Evolutionary conservation across 2,113 vertebrate genomes (phyloP).

Genomic region (Corythoichthys haematopterus): DNA sequence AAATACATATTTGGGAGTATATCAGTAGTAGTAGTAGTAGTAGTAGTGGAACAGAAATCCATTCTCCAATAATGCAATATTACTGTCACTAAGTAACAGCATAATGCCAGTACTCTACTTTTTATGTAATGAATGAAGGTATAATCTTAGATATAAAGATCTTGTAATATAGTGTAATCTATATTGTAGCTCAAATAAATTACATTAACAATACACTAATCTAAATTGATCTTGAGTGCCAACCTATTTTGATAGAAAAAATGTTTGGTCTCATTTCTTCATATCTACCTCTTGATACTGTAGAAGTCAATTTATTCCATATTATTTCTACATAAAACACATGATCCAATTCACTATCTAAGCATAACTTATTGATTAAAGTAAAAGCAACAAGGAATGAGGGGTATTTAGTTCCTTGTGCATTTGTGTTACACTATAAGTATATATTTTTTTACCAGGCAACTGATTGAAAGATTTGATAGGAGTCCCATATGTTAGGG

Average conservation of each 20-base stretch:
- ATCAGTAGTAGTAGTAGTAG: background rate
- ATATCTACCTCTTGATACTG: background rate
- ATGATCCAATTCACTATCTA: background rate
- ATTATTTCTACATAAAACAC: background rate
- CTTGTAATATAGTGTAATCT: too few species aligned
- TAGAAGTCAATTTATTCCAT: background rate
- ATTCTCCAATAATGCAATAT: background rate
- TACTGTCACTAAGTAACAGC: background rate
- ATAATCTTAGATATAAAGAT: background rate
- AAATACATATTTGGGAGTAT: background rate
- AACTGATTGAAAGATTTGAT: too few species aligned
- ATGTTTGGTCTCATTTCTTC: background rate
- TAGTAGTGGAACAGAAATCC: background rate
- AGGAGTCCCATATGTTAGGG: too few species aligned
- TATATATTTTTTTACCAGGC: too few species aligned
- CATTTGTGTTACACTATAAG: too few species aligned
- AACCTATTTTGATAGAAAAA: background rate
- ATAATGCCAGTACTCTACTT: background rate
- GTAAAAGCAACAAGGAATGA: too few species aligned
- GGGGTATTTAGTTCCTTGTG: too few species aligned
- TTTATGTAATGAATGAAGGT: background rate
- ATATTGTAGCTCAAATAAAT: background rate
- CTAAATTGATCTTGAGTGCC: background rate
- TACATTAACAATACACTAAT: background rate
- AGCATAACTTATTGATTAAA: too few species aligned